Evolutionary conservation across 2,888 invertebrate species (phyloP).

Genomic region (Rhopalosiphum nymphaeae): DNA sequence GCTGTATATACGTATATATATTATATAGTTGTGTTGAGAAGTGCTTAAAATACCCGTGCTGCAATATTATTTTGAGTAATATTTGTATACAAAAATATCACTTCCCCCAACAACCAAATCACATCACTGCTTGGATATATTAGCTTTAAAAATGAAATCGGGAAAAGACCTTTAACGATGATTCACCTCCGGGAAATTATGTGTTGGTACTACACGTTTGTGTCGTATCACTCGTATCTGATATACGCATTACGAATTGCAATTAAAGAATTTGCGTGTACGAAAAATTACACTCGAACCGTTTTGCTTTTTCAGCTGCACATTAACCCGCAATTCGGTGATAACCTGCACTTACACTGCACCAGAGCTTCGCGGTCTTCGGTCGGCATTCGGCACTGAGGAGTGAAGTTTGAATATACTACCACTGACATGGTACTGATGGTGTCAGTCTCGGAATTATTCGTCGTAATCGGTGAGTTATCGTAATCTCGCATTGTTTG

Average conservation of each 20-base stretch:
- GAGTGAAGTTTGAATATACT: neutral
- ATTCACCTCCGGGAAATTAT: neutral
- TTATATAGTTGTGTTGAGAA: neutral
- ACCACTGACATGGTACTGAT: neutral
- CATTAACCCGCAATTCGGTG: neutral
- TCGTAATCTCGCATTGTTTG: neutral
- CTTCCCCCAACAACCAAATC: neutral
- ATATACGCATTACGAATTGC: neutral
- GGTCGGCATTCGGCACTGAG: no score
- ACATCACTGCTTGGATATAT: neutral
- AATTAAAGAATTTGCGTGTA: neutral
- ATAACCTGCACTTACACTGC: neutral
- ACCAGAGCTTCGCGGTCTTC: neutral
- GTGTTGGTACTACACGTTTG: neutral
- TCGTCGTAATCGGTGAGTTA: conserved; percentile 6
- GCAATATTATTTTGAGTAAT: neutral
- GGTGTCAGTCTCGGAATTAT: neutral
- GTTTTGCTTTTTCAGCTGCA: neutral
- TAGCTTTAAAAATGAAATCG: neutral
- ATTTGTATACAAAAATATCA: neutral
- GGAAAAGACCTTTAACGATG: neutral
- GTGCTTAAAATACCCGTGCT: neutral
- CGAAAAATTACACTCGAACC: neutral
- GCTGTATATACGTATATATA: neutral
- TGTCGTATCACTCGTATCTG: neutral